These are phyloP conservation scores for Plagiodera versicolora DNA, from an alignment of 2,888 invertebrate species.

Conservation along the genomic window DNA sequence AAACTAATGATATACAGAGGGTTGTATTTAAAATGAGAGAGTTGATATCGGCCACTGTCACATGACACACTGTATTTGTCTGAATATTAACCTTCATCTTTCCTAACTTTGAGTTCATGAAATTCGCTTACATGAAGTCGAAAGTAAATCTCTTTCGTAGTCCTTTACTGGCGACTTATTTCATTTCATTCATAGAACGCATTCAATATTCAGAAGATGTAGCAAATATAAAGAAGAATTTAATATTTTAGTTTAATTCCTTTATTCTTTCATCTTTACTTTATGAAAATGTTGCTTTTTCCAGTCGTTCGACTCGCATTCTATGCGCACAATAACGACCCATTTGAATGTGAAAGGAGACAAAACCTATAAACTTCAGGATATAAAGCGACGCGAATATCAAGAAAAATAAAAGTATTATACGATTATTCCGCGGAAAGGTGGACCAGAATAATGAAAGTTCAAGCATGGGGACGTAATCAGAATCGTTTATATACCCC, in stretches of 20 bases:
- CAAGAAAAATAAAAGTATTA: constrained; percentile 2
- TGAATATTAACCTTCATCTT: too few relatives aligned
- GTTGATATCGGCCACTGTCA: too few relatives aligned
- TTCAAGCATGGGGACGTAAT: not conserved
- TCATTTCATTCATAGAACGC: too few relatives aligned
- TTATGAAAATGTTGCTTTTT: constrained; percentile 8
- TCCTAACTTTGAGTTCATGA: too few relatives aligned
- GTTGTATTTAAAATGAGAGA: too few relatives aligned
- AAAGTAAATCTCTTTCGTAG: too few relatives aligned
- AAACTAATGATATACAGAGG: too few relatives aligned
- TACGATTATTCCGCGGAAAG: constrained; percentile 5
- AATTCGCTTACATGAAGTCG: too few relatives aligned
- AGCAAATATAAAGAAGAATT: not conserved
- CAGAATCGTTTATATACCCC: not conserved
- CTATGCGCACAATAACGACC: constrained; percentile 7
- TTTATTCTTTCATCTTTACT: not conserved
- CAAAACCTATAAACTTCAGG: constrained; percentile 15
- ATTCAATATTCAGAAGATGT: too few relatives aligned
- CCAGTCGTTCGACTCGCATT: not conserved
- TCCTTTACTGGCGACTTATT: too few relatives aligned
- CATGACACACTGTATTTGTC: too few relatives aligned
- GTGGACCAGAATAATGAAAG: constrained; percentile 2
- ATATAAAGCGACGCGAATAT: constrained; percentile 3
- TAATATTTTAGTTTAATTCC: not conserved
- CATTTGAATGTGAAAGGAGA: constrained; percentile 13